Base-by-base conservation (phyloP, 2,888 invertebrate species). In the Acrobasis suavella region DNA sequence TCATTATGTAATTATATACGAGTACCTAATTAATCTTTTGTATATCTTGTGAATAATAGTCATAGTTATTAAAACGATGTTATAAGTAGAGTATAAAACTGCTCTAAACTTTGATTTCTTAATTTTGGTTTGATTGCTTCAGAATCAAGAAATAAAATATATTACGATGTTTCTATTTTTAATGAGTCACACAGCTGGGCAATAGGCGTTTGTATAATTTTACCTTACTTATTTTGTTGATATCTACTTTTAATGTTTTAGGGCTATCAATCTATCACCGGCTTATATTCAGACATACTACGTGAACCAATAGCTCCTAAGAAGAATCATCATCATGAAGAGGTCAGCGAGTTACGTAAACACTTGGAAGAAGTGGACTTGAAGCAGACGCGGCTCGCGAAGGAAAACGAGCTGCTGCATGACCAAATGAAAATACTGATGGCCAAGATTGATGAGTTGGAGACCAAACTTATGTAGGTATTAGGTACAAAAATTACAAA, bases 211-310 rank as follows among this genome's bases (percentile, higher is more conserved):
- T 32, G 22, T 32, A 32, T 32, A 6, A 32, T 7, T 32, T 32
- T 32, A 32, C 32, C 8, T 32, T 6, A 32, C 8, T 32, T 32
- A 62, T 63, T 37, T 39, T 38, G 58, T 62, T 55, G 37, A 17
- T 50, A 56, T n/a, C n/a, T n/a, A 62, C 50, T 15, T 42, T 42
- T 64, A 52, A 39, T 68, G 46, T 61, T 67, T 66, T 70, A 91
- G 91, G 83, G 91, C 3, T 86, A 85, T 65, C 87, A 91, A 70
- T 91, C 91, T 6, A 81, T 91, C 59, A 82, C 90, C 12, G 82
- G 83, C 12, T 70, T 91, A 9, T 90, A 90, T 63, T 70, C 87
- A 0, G 89, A 90, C 56, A 76, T 85, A 61, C 69, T 85, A 7
- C 77, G 78, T 6, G 86, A 88, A 38, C 84, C 87, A 5, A 65